Evolutionary conservation across 2,888 invertebrate genomes (phyloP), one percentile per base, ranked within the genome.

Genomic region (Euzophera pinguis): DNA sequence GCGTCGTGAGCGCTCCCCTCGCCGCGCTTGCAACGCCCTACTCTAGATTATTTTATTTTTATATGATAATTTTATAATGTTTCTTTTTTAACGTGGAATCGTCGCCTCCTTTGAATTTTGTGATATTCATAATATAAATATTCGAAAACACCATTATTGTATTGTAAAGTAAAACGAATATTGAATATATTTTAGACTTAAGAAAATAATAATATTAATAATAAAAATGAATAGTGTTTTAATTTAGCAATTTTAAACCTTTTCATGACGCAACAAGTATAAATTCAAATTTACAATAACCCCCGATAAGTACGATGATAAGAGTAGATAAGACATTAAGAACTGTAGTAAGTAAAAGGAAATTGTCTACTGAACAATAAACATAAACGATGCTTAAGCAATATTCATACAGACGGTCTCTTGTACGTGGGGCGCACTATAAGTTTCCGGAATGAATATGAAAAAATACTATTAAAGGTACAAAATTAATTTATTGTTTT

Each of bases 61-160:
- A 71, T 75, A 73, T 59, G 62, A 62, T 68, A 70, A 73, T 72
- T 70, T 67, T 69, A 68, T 60, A 63, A 63, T 69, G 62, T 69
- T 68, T 70, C 70, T 75, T 72, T 73, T 78, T 78, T 84, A 84
- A 86, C 78, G 78, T 84, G 78, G 74, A 82, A 79, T 79, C 74
- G 83, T 87, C 86, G 83, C 83, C 83, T 87, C 76, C 83, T 89
- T 88, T 76, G 79, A 86, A 83, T 82, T 85, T 87, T 90, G 90
- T 90, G 90, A 90, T 90, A 90, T 88, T 85, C 85, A 87, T 80
- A 73, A 75, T 84, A 81, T 84, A 80, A 82, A 78, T 80, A 75
- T 81, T 82, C 84, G 79, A 84, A 83, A 82, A 84, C 87, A 85
- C 81, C 82, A 80, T 83, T 81, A 76, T 78, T 71, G 76, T 84